Evolutionary conservation across 2,888 invertebrate genomes (phyloP), one percentile per base, ranked within the genome.

Genomic region (Arctia plantaginis): DNA sequence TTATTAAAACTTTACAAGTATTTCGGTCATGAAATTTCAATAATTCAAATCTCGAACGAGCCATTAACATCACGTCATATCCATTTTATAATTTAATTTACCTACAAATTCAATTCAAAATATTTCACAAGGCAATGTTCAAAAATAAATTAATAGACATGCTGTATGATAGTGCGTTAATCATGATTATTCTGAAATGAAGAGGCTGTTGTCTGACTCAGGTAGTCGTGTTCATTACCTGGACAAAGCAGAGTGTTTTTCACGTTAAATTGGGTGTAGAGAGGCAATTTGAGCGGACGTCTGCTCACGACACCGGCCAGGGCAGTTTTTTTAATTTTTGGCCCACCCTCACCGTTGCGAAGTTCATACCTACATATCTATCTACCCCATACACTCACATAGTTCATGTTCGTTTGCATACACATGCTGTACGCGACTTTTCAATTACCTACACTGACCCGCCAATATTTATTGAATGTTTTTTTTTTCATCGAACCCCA

Each of bases 211-310:
- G 84, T 87, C 83, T 83, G 83, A 80, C 78, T 82, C 86, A 86
- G 87, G 87, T 86, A 84, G 83, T 82, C 77, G 85, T 87, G 87
- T 93, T 93, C 91, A 93, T 95, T 94, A 95, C 90, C 88, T 88
- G 91, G 89, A 95, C 94, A 95, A 95, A 93, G 90, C 91, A 86
- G 91, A 95, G 94, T 93, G 94, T 93, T 94, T 94, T 93, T 91
- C 90, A 92, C 90, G 93, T 93, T 93, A 91, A 93, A 94, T 94
- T 93, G 93, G 92, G 94, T 93, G 94, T 89, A 92, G 93, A 92
- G 93, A 92, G 94, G 93, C 94, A 94, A 94, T 95, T 92, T 89
- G 89, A 90, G 89, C 88, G 90, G 90, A 86, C 90, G 90, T 88
- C 94, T 95, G 95, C 79, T 88, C 88, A 88, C 93, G 95, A 95